Evolutionary conservation across 2,888 invertebrate genomes (phyloP).

Genomic region (Aspidiotus rigidus): DNA sequence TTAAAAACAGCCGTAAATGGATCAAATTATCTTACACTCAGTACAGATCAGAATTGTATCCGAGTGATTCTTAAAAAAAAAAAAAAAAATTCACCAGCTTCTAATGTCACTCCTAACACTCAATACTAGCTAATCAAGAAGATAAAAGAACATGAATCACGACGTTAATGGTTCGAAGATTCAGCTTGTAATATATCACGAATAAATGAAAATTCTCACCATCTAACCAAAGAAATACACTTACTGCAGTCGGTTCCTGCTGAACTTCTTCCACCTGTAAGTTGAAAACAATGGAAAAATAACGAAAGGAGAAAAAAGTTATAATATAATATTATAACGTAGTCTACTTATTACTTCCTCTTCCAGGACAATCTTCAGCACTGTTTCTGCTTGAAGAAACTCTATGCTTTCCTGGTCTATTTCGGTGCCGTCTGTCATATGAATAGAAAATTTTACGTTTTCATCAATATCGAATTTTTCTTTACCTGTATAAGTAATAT

Average conservation of each 20-base stretch:
- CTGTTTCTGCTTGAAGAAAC: not conserved
- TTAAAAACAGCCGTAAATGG: not conserved
- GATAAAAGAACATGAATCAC: not conserved
- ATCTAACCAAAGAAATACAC: slow-evolving; percentile 1
- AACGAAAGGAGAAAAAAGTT: slow-evolving; percentile 1
- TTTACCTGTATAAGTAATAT: not conserved
- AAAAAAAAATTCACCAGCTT: not conserved
- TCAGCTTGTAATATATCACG: slow-evolving; percentile 1
- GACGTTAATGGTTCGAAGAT: slow-evolving; percentile 2
- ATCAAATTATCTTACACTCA: not conserved
- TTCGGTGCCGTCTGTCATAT: not conserved
- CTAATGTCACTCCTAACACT: slow-evolving; percentile 1
- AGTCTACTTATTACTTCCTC: not conserved
- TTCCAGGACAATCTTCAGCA: not conserved
- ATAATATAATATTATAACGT: not conserved
- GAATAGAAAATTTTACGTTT: not conserved
- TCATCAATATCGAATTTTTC: slow-evolving; percentile 1
- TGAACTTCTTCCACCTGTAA: not conserved
- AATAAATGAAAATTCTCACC: not conserved
- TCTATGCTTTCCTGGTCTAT: not conserved
- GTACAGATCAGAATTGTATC: not conserved
- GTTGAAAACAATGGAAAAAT: not conserved
- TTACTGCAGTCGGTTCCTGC: slow-evolving; percentile 1
- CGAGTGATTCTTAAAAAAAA: not conserved
- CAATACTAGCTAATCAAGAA: not conserved